Evolutionary conservation across 2,113 vertebrate genomes (phyloP), one percentile per base, ranked within the genome.

Genomic region (Pelecanus crispus): DNA sequence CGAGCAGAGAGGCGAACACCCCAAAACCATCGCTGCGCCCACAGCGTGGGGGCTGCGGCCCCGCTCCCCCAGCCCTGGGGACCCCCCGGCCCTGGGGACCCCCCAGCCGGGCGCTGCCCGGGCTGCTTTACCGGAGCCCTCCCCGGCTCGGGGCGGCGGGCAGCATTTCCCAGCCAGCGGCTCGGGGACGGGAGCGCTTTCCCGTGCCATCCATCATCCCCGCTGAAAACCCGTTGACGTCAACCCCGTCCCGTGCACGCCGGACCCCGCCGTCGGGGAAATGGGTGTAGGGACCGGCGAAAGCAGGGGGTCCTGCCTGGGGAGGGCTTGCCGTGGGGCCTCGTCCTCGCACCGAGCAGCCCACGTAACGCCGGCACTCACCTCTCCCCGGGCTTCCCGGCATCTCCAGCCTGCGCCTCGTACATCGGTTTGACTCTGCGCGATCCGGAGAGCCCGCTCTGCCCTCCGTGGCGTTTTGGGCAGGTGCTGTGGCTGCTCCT

Each of bases 121-220:
- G 29, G 50, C 66, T 18, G 28, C 3, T 34, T 28, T 6, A 26
- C 24, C 70, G 47, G 77, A 71, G 77, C 73, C 31, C 21, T 11
- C 26, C 86, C 65, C 7, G 18, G 75, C 53, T 36, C 18, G 25
- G 50, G 73, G 67, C 20, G 3, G 31, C 9, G 38, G 90, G 87
- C 67, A 86, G 91, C 56, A 24, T 16, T 94, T 31, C 93, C 93
- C 94, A 83, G 91, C 24, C 85, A 28, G 94, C 36, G 32, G 68
- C 74, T 86, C 17, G 56, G 91, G 79, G 91, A 29, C 86, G 63
- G 95, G 53, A 94, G 72, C 80, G 38, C 55, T 82, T 86, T 89
- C 88, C 92, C 87, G 40, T 44, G 90, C 81, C 94, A 95, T 95
- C 95, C 95, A 85, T 97, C 96, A 96, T 74, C 65, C 50, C 84